phyloP scores from a whole-genome alignment of 2,797 vertebrate species.

The Acomys russatus region DNA sequence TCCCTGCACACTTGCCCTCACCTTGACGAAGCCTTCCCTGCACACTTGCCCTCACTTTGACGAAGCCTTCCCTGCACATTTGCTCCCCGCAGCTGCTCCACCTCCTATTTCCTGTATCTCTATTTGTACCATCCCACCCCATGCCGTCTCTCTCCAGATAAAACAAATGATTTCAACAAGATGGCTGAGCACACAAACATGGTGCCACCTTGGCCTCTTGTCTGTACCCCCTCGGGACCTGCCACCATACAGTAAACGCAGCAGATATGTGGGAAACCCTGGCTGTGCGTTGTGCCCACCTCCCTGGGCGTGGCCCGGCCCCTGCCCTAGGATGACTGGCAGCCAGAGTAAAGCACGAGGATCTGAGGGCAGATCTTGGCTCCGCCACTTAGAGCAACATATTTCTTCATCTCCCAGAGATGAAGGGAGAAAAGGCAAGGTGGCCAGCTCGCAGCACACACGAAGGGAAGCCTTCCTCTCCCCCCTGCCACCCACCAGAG shows the following conservation, averaged over 20 bases:
- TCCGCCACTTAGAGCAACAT: not conserved
- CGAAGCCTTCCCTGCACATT: not conserved
- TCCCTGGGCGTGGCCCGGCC: not conserved
- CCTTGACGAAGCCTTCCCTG: too few relatives aligned
- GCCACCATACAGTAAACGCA: not conserved
- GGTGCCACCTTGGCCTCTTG: not conserved
- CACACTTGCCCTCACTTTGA: not conserved
- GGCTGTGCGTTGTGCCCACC: not conserved
- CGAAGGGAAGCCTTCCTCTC: slow-evolving; percentile 1
- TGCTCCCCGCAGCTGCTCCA: not conserved
- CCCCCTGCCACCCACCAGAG: slow-evolving; percentile 29
- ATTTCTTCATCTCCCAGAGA: slow-evolving; percentile 44
- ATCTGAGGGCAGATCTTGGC: not conserved
- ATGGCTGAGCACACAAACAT: not conserved
- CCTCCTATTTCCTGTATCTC: not conserved
- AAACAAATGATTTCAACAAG: slow-evolving; percentile 24
- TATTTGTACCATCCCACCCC: not conserved
- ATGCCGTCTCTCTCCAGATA: not conserved
- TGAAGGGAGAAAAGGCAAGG: slow-evolving; percentile 54
- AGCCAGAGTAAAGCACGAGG: not conserved
- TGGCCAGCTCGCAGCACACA: not conserved
- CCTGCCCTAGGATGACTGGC: not conserved
- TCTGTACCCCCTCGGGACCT: not conserved
- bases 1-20: too few relatives aligned
- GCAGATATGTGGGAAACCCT: slow-evolving; percentile 11